A percentile compares a stretch with the other conserved stretches of the same genome.
These are phyloP conservation scores for Caenorhabditis remanei DNA, from an alignment of 1,140 invertebrate species.

Conservation along the genomic window DNA sequence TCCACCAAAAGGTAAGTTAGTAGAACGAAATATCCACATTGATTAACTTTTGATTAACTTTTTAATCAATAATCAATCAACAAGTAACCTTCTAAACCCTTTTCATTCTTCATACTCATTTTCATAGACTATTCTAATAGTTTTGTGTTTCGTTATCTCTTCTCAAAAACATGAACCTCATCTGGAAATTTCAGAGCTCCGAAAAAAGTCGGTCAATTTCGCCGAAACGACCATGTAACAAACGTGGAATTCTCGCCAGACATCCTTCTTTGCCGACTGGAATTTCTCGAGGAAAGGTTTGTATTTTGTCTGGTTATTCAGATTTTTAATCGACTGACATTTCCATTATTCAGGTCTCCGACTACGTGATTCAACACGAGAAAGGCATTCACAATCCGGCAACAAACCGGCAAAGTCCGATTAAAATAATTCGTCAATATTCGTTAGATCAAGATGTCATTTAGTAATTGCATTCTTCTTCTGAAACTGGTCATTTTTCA, in stretches of 20 bases:
- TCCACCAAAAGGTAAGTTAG: constrained; percentile 41
- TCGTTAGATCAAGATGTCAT: constrained; percentile 38
- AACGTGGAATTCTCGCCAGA: not conserved
- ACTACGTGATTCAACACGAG: constrained; percentile 59
- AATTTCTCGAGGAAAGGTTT: constrained; percentile 53
- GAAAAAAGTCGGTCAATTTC: constrained; percentile 53
- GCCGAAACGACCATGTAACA: constrained; percentile 48
- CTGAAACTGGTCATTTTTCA: not conserved
- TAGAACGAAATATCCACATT: constrained; percentile 6
- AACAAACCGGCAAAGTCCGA: constrained; percentile 51
- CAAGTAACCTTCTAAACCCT: not conserved
- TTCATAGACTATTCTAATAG: not conserved
- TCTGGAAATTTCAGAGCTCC: constrained; percentile 26
- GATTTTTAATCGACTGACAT: not conserved
- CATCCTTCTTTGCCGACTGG: constrained; percentile 44
- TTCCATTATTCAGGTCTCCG: constrained; percentile 14
- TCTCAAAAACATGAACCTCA: not conserved
- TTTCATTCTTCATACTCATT: not conserved
- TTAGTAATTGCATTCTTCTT: not conserved
- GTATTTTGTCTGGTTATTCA: not conserved
- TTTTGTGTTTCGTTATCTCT: constrained; percentile 32
- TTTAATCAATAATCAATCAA: not conserved
- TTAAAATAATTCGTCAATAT: constrained; percentile 59
- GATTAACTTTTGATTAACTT: constrained; percentile 28
- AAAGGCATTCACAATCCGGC: constrained; percentile 59